Evolutionary conservation across 2,797 vertebrate genomes (phyloP), one percentile per base, ranked within the genome.

Genomic region (Anomalospiza imberbis): DNA sequence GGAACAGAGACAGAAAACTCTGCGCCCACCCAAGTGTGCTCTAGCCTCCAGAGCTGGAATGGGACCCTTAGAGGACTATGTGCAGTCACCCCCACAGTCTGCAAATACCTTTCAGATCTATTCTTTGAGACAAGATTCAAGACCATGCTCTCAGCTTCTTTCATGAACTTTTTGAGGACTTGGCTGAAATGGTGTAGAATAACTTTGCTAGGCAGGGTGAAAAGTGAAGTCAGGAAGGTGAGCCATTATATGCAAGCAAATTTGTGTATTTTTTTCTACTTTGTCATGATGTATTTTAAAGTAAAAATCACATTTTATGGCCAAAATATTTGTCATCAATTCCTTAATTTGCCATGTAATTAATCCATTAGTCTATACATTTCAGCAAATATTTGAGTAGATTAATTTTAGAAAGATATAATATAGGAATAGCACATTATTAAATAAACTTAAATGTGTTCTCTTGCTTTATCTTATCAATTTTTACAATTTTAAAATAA

Each of bases 21-120:
- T 44, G 28, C n/a, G 40, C 2, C 3, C 20, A 32, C 20, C 6
- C 26, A 15, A 19, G 36, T 1, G 1, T 15, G 21, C 18, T 68
- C 17, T 18, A 29, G 9, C 18, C 17, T 61, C 13, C 38, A 42
- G 79, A 67, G 36, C 31, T 65, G 54, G 38, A 77, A 54, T 5
- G 18, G 21, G 16, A 80, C 25, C 24, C 3, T 1, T 1, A 28
- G 31, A 70, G 4, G 21, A 60, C 8, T 13, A 16, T 32, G 14
- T 47, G 17, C 25, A 75, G 26, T 79, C 12, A 7, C 8, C 13
- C 14, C 11, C 4, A 2, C 10, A 54, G 3, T 19, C 47, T 91
- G 40, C 50, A 85, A 72, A 51, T n/a, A 31, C 31, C 11, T 68
- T 65, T 65, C 45, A 85, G 57, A 80, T 10, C 13, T 19, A 12